Percentiles rank a stretch among this genome's conserved stretches.
These are phyloP conservation scores for Tragelaphus oryx DNA, from an alignment of 2,797 vertebrate species.

Conservation along the genomic window DNA sequence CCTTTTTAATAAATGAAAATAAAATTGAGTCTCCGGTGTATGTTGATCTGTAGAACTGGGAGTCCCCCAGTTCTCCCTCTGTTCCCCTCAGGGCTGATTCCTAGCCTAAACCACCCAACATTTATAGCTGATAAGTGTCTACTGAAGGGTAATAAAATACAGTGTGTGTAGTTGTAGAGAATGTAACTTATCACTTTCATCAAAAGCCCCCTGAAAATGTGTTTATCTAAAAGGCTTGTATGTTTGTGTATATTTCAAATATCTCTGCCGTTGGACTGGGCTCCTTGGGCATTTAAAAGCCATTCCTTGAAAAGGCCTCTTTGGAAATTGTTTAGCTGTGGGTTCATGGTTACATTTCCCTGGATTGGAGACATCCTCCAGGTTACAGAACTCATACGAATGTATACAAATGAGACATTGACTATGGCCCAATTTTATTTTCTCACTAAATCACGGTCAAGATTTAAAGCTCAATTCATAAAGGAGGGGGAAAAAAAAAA, in stretches of 20 bases:
- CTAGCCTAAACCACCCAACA: slow-evolving; percentile 65
- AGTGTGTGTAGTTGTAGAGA: slow-evolving; percentile 61
- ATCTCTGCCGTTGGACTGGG: slow-evolving; percentile 69
- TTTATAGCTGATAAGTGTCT: slow-evolving; percentile 69
- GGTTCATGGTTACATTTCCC: slow-evolving; percentile 73
- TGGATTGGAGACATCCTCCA: slow-evolving; percentile 72
- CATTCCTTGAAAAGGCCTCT: slow-evolving; percentile 73
- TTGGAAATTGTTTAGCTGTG: slow-evolving; percentile 73
- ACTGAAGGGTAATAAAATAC: slow-evolving; percentile 72
- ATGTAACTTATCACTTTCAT: slow-evolving; percentile 72
- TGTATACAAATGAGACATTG: slow-evolving; percentile 78
- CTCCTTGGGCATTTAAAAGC: slow-evolving; percentile 71
- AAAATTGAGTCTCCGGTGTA: slow-evolving; percentile 63
- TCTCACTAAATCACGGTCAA: slow-evolving; percentile 80
- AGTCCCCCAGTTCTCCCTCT: slow-evolving; percentile 44
- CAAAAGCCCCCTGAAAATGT: slow-evolving; percentile 72
- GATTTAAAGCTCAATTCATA: slow-evolving; percentile 80
- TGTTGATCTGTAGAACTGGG: slow-evolving; percentile 58
- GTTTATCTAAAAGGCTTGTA: slow-evolving; percentile 74
- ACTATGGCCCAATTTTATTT: slow-evolving; percentile 77
- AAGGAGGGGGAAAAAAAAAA: slow-evolving; percentile 13
- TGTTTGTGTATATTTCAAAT: slow-evolving; percentile 75
- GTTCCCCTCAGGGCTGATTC: slow-evolving; percentile 63
- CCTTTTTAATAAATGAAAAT: slow-evolving; percentile 75
- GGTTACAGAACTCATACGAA: slow-evolving; percentile 66